Evolutionary conservation across 1,140 invertebrate genomes (phyloP).

Genomic region (Cephus cinctus): DNA sequence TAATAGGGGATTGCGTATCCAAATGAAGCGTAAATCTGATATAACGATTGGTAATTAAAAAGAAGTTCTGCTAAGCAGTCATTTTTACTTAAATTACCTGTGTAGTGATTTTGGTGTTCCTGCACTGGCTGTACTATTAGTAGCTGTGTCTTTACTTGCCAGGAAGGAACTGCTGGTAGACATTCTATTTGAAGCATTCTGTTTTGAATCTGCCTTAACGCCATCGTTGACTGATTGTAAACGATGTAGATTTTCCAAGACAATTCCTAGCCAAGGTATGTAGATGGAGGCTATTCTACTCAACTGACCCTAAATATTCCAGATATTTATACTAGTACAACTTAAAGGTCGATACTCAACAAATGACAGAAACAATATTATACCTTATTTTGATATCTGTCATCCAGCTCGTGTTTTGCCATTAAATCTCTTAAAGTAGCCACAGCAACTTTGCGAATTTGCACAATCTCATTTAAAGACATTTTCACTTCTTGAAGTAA

Average conservation of each 20-base stretch:
- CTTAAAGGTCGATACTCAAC: too few species aligned
- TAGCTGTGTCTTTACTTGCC: slow-evolving; percentile 27
- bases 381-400: slow-evolving; percentile 75
- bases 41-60: slow-evolving; percentile 15
- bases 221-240: slow-evolving; percentile 55
- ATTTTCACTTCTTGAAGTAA: slow-evolving; percentile 74
- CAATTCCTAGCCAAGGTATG: slow-evolving; percentile 83
- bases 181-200: slow-evolving; percentile 54
- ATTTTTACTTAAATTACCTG: slow-evolving; percentile 42
- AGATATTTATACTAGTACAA: slow-evolving; percentile 7
- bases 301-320: slow-evolving; percentile 68
- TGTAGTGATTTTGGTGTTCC: slow-evolving; percentile 55
- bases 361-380: not conserved
- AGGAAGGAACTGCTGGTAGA: slow-evolving; percentile 56
- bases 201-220: slow-evolving; percentile 39
- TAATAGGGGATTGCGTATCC: slow-evolving; percentile 59
- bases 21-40: slow-evolving; percentile 58
- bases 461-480: slow-evolving; percentile 78
- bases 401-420: slow-evolving; percentile 92
- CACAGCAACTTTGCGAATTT: slow-evolving; percentile 78
- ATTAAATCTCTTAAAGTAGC: slow-evolving; percentile 79
- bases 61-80: slow-evolving; percentile 23
- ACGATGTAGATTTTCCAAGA: slow-evolving; percentile 76
- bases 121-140: slow-evolving; percentile 22
- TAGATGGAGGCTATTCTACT: slow-evolving; percentile 86